Evolutionary conservation across 2,113 vertebrate genomes (phyloP), one percentile per base, ranked within the genome.

Genomic region (Chaetodon trifascialis): DNA sequence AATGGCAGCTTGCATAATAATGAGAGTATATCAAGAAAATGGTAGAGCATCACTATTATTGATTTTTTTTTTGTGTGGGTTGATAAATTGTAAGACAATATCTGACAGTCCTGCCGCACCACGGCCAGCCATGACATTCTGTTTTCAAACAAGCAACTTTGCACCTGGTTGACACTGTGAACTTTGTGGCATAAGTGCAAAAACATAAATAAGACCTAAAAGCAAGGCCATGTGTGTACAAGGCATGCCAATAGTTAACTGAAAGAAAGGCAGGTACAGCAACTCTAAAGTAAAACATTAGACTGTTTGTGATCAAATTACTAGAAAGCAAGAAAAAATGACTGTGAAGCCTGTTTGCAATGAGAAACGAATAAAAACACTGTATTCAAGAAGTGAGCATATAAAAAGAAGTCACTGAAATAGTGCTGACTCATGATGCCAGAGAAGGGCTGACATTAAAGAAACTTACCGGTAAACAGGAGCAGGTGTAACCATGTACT

Each of bases 401-500:
- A n/a, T 52, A 71, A 52, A 14, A 16, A 71, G 0, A 30, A n/a
- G 11, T 4, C 0, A 64, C 30, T 23, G 2, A 73, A 64, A 79
- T 11, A 10, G 23, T 60, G 30, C 30, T 30, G 30, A 30, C 8
- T 36, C 63, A 23, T 54, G 40, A 44, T 25, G 19, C 5, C 14
- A 65, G 16, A 80, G 40, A 73, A 52, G 2, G 30, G 10, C 15
- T 34, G 21, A 62, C 7, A 30, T 36, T 16, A 21, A 63, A 60
- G 9, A 86, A 40, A 92, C 97, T 96, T 94, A 99, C 98, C 63
- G 87, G 93, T 25, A 84, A 90, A 75, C 98, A 99, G 56, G 93
- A 94, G 86, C 98, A 99, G 79, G 92, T 96, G 94, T 97, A 99
- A 15, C 97, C 97, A 4, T 96, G 96, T 0, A 94, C 95, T 71